These are phyloP conservation scores for Drosophila cognata DNA, from an alignment of 2,888 invertebrate genomes.

Conservation along the genomic window DNA sequence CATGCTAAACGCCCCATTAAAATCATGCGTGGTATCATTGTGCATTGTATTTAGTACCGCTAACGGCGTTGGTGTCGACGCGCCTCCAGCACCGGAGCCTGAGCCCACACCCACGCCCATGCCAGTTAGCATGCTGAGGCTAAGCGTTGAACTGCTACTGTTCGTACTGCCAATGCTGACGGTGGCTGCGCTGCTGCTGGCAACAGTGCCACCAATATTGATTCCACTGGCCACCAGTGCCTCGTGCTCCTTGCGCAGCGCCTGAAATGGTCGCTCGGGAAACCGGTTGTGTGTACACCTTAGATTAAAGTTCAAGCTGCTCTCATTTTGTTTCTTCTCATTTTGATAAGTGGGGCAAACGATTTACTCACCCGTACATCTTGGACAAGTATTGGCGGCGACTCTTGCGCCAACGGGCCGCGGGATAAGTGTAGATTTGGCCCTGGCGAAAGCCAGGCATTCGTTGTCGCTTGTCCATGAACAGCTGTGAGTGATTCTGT, in stretches of 20 bases:
- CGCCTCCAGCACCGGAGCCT: conserved; percentile 34
- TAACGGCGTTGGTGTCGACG: conserved; percentile 64
- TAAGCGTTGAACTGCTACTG: conserved; percentile 59
- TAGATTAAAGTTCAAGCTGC: conserved; percentile 8
- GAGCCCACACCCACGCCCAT: conserved; percentile 8
- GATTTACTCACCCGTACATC: conserved; percentile 82
- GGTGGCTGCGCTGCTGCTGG: conserved; percentile 17
- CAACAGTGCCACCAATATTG: conserved; percentile 35
- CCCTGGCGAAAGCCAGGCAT: conserved; percentile 95
- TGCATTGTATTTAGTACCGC: conserved; percentile 64
- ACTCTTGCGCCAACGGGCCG: conserved; percentile 95
- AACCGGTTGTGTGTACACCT: conserved; percentile 68
- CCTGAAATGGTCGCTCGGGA: conserved; percentile 84
- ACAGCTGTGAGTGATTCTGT: conserved; percentile 96
- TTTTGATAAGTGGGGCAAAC: not conserved
- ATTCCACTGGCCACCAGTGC: conserved; percentile 72
- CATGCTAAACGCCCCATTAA: conserved; percentile 83
- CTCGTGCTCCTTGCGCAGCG: conserved; percentile 83
- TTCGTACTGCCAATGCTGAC: conserved; percentile 44
- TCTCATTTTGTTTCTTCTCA: not conserved
- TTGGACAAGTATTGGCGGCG: conserved; percentile 92
- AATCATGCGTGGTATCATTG: conserved; percentile 79
- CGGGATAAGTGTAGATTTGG: conserved; percentile 96
- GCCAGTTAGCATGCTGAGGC: conserved; percentile 62
- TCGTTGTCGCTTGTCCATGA: conserved; percentile 94